phyloP scores from a whole-genome alignment of 2,888 invertebrate species.

The Hololepta plana region DNA sequence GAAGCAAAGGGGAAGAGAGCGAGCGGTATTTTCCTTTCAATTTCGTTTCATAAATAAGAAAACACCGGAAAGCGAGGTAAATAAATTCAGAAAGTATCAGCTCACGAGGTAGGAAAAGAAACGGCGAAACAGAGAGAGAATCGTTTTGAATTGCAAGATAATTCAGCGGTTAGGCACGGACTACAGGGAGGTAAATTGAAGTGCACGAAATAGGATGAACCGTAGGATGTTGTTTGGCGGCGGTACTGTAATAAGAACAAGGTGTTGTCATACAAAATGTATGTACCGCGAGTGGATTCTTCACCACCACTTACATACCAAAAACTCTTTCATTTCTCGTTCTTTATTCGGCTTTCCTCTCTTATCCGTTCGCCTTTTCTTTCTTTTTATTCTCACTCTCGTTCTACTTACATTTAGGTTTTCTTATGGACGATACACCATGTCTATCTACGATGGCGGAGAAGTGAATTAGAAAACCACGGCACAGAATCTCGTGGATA shows the following conservation, averaged over 20 bases:
- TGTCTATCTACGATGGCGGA: too few species aligned
- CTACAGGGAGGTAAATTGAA: slow-evolving; percentile 17
- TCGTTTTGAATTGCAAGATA: slow-evolving; percentile 17
- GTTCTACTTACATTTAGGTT: too few species aligned
- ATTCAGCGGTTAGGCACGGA: slow-evolving; percentile 15
- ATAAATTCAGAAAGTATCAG: slow-evolving; percentile 11
- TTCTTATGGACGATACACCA: too few species aligned
- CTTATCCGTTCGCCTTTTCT: too few species aligned
- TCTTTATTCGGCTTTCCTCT: too few species aligned
- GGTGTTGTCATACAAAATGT: slow-evolving; percentile 24
- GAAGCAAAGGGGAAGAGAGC: too few species aligned
- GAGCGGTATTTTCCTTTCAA: slow-evolving; percentile 8
- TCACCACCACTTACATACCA: too few species aligned
- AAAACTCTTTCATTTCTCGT: too few species aligned
- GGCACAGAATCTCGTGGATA: too few species aligned
- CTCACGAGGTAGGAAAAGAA: slow-evolving; percentile 6
- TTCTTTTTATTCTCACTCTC: too few species aligned
- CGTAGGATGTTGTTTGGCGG: too few species aligned
- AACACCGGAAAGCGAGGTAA: slow-evolving; percentile 9
- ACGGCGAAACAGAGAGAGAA: slow-evolving; percentile 13
- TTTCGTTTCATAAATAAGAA: slow-evolving; percentile 9
- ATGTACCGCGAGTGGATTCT: slow-evolving; percentile 25
- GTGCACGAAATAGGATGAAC: slow-evolving; percentile 14
- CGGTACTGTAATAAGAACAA: slow-evolving; percentile 17
- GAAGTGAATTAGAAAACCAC: slow-evolving; percentile 21